Conservation (phyloP, 2,113 vertebrate species). For the Salminus brasiliensis region DNA sequence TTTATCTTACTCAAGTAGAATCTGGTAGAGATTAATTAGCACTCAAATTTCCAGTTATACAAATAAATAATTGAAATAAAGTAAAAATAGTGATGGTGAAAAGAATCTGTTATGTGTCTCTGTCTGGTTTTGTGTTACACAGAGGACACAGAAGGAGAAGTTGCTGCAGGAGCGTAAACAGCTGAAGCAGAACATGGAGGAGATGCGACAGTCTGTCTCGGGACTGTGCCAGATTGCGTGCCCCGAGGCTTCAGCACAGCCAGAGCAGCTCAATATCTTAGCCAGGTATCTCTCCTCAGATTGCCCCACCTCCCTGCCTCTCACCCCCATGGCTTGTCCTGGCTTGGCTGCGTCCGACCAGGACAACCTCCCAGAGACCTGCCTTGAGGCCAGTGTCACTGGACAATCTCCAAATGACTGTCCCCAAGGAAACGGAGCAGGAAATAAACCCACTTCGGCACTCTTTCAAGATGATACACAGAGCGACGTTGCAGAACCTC, state of each 20-base stretch:
- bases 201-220: constrained; percentile 86
- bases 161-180: constrained; percentile 86
- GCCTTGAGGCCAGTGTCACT: constrained; percentile 62
- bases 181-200: constrained; percentile 85
- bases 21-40: not conserved
- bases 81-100: not conserved
- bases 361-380: constrained; percentile 51
- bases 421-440: constrained; percentile 13
- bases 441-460: not conserved
- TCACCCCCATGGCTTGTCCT: constrained; percentile 68
- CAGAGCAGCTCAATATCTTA: constrained; percentile 86
- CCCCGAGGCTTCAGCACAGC: constrained; percentile 80
- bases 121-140: constrained; percentile 38
- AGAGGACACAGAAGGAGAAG: constrained; percentile 89
- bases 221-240: constrained; percentile 86
- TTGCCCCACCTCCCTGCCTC: constrained; percentile 74
- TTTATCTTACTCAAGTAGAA: too few relatives aligned
- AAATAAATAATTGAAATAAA: not conserved
- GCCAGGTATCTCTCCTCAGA: constrained; percentile 85
- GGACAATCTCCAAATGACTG: constrained; percentile 42
- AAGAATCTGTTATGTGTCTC: not conserved
- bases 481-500: constrained; percentile 7
- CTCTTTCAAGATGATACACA: constrained; percentile 12
- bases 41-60: too few relatives aligned
- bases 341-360: constrained; percentile 60